phyloP scores from a whole-genome alignment of 2,797 vertebrate genomes.

The Podarcis siculus region DNA sequence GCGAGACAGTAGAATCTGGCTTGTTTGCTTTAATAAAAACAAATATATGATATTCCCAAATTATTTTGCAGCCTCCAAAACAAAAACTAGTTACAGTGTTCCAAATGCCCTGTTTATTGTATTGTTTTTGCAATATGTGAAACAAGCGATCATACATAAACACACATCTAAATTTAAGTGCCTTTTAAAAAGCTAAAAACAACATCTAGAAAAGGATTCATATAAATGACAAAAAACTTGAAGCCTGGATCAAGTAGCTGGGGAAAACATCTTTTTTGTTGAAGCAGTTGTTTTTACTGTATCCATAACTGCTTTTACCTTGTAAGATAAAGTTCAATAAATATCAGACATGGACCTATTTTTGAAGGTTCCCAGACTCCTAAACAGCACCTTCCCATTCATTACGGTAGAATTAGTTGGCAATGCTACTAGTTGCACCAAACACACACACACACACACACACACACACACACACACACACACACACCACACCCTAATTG shows the following conservation, averaged over 20 bases:
- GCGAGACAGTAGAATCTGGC: not conserved
- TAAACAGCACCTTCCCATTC: slow-evolving; percentile 82
- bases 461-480: not conserved
- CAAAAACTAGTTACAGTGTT: not conserved
- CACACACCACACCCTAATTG: slow-evolving; percentile 80
- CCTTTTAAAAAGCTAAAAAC: slow-evolving; percentile 6
- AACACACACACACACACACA: slow-evolving; percentile 47
- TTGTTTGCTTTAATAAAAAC: not conserved
- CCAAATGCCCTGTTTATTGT: not conserved
- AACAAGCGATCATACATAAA: not conserved
- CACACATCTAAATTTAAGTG: not conserved
- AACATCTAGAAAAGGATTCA: slow-evolving; percentile 49
- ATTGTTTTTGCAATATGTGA: slow-evolving; percentile 21
- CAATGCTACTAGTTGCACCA: slow-evolving; percentile 74
- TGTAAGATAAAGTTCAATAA: slow-evolving; percentile 81
- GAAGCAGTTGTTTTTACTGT: slow-evolving; percentile 71
- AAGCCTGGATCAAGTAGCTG: slow-evolving; percentile 80
- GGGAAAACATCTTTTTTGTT: slow-evolving; percentile 63
- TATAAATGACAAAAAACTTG: slow-evolving; percentile 69
- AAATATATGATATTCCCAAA: not conserved
- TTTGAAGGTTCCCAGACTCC: slow-evolving; percentile 81
- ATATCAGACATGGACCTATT: slow-evolving; percentile 79
- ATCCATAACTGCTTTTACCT: slow-evolving; percentile 78
- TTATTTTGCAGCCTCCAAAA: slow-evolving; percentile 3
- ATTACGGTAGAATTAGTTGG: slow-evolving; percentile 75